A percentile compares a stretch with the other conserved stretches of the same genome.
Conservation (phyloP, 2,113 vertebrate genomes). For the Osmerus mordax region DNA sequence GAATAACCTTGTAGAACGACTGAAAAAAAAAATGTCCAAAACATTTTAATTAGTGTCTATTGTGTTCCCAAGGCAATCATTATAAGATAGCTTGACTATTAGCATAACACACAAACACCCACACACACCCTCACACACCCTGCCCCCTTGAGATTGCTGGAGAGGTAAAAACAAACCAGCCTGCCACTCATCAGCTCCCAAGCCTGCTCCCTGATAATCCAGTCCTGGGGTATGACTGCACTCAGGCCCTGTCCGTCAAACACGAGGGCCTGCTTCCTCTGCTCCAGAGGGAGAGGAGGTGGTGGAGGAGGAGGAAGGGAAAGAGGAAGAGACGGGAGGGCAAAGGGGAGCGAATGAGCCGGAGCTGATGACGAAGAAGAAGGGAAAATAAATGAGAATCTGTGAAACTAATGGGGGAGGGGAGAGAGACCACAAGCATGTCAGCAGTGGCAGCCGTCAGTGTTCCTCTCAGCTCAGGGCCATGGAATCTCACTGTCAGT, state of each 20-base stretch:
- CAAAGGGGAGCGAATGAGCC: conserved; percentile 36
- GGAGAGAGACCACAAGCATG: conserved; percentile 18
- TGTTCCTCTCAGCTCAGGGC: conserved; percentile 6
- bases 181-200: conserved; percentile 58
- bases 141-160: conserved; percentile 40
- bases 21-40: conserved; percentile 24
- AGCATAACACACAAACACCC: conserved; percentile 17
- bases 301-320: conserved; percentile 31
- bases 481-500: conserved; percentile 15
- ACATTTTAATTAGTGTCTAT: conserved; percentile 33
- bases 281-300: conserved; percentile 49
- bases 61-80: conserved; percentile 14
- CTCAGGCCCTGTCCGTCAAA: conserved; percentile 66
- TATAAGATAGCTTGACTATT: conserved; percentile 24
- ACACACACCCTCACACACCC: conserved; percentile 3
- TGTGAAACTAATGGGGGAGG: not conserved
- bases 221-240: conserved; percentile 53
- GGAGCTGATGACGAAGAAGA: conserved; percentile 8
- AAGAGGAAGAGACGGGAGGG: conserved; percentile 26
- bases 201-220: conserved; percentile 58
- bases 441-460: conserved; percentile 33
- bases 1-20: conserved; percentile 6
- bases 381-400: not conserved
- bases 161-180: conserved; percentile 50
- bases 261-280: conserved; percentile 52